These are phyloP conservation scores for Corythornis vintsioides DNA, from an alignment of 2,113 vertebrate genomes.

Conservation along the genomic window DNA sequence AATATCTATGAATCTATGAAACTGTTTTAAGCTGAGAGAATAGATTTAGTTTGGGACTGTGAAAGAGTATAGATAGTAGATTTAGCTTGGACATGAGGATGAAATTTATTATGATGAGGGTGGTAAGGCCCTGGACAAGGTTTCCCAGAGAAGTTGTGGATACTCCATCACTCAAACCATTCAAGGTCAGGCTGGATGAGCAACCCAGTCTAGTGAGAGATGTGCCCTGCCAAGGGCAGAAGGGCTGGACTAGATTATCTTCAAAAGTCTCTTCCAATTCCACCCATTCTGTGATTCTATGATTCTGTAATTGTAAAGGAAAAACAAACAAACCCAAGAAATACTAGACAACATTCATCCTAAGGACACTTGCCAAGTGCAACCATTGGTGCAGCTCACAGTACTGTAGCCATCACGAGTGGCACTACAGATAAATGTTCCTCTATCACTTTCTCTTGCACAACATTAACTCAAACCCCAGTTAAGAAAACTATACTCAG, in stretches of 20 bases:
- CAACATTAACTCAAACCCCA: neutral
- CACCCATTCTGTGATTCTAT: neutral
- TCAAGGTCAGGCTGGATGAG: neutral
- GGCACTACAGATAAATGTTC: neutral
- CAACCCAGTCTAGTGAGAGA: fast-evolving
- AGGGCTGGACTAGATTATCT: fast-evolving
- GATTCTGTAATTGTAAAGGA: neutral
- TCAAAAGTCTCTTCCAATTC: neutral
- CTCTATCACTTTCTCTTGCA: neutral
- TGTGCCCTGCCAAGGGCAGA: neutral
- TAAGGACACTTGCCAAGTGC: neutral
- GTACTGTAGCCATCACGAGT: neutral
- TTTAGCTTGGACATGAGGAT: fast-evolving
- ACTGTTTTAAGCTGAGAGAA: neutral
- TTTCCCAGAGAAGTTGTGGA: neutral
- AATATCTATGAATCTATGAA: too few relatives aligned
- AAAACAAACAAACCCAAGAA: neutral
- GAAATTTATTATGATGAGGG: neutral
- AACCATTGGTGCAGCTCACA: neutral
- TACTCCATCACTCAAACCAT: neutral
- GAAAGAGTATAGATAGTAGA: neutral
- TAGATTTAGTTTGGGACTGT: neutral
- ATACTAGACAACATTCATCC: neutral
- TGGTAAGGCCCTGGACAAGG: neutral
- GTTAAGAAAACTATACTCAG: neutral